phyloP scores from a whole-genome alignment of 2,888 invertebrate genomes.

The Dryadula phaetusa region DNA sequence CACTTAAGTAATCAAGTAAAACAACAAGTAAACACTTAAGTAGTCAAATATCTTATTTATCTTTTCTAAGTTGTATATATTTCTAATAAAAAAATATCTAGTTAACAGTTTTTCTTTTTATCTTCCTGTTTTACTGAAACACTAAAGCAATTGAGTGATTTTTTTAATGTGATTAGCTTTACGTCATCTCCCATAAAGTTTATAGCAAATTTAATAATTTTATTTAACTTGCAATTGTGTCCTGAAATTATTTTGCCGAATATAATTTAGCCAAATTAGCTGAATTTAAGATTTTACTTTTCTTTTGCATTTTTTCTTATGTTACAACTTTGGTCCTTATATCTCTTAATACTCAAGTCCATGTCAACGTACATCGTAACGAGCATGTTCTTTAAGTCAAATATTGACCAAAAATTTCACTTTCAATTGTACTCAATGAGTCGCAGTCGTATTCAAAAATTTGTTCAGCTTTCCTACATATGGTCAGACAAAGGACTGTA shows the following conservation, averaged over 20 bases:
- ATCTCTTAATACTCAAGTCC: neutral
- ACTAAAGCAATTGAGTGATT: neutral
- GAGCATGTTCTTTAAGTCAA: conserved; percentile 58
- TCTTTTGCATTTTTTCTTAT: neutral
- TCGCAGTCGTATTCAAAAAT: conserved; percentile 47
- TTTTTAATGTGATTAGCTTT: neutral
- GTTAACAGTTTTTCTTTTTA: too few relatives aligned
- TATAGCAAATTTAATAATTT: neutral
- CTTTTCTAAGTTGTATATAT: too few relatives aligned
- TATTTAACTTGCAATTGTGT: neutral
- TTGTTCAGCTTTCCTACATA: conserved; percentile 52
- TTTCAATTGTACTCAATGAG: conserved; percentile 54
- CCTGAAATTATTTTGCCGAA: too few relatives aligned
- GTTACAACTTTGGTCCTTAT: conserved; percentile 2
- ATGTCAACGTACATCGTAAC: neutral
- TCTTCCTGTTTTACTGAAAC: neutral
- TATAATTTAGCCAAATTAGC: neutral
- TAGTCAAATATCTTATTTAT: too few relatives aligned
- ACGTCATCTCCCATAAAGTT: neutral
- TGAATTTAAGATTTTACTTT: neutral
- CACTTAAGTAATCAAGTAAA: too few relatives aligned
- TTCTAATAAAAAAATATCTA: too few relatives aligned
- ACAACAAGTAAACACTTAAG: too few relatives aligned
- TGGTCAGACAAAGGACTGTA: conserved; percentile 30
- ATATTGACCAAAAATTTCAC: conserved; percentile 76